These are phyloP conservation scores for Centropus bengalensis DNA, from an alignment of 2,113 vertebrate species.

Conservation along the genomic window DNA sequence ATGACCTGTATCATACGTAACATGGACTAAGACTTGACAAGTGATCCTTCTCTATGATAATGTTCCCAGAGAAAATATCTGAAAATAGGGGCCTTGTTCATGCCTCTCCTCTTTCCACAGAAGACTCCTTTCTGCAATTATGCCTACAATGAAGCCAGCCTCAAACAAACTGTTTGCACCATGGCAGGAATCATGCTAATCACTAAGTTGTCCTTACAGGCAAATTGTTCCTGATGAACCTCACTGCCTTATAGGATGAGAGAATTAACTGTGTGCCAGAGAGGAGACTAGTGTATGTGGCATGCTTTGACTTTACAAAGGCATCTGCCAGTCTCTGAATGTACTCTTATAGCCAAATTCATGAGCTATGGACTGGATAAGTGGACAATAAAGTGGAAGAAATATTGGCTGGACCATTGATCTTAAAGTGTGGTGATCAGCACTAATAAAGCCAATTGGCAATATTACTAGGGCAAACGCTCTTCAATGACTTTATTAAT, in stretches of 20 bases:
- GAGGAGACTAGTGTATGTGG: not conserved
- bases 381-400: not conserved
- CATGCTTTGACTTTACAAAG: not conserved
- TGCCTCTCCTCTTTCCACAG: not conserved
- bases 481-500: not conserved
- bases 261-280: accelerated
- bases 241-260: not conserved
- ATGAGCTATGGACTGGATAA: not conserved
- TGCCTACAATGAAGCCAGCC: not conserved
- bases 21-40: not conserved
- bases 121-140: not conserved
- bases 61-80: not conserved
- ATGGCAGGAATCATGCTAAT: not conserved
- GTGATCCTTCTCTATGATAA: not conserved
- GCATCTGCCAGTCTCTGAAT: not conserved
- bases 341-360: not conserved
- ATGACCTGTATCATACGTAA: not conserved
- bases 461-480: not conserved
- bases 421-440: not conserved
- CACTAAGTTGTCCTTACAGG: accelerated
- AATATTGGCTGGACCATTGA: not conserved
- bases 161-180: not conserved
- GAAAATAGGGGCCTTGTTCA: not conserved
- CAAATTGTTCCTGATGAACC: not conserved
- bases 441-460: not conserved